phyloP scores from a whole-genome alignment of 2,113 vertebrate species.

The Pogona vitticeps region DNA sequence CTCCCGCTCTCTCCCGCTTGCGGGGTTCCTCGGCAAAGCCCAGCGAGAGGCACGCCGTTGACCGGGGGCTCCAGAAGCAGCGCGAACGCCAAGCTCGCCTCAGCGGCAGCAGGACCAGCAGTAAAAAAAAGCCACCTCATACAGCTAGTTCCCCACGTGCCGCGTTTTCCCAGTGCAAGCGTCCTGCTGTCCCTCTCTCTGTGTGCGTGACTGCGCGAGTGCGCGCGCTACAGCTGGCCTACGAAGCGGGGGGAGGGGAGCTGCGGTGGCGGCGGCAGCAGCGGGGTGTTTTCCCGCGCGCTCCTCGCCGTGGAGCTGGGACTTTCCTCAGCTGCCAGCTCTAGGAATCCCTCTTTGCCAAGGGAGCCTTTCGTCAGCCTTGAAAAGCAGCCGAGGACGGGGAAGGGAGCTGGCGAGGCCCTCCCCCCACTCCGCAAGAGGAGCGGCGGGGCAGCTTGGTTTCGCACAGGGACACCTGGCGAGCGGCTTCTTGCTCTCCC shows the following conservation, averaged over 20 bases:
- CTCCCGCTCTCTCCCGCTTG: neutral
- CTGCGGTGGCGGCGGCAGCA: neutral
- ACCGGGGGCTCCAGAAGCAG: too few relatives aligned
- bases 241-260: too few relatives aligned
- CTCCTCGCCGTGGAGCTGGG: neutral
- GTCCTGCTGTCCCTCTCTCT: neutral
- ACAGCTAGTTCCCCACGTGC: slow-evolving; percentile 67
- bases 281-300: neutral
- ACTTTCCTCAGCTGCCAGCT: slow-evolving; percentile 28
- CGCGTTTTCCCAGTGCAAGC: slow-evolving; percentile 47
- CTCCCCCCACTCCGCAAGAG: slow-evolving; percentile 12
- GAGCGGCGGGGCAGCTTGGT: neutral
- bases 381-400: neutral
- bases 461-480: neutral
- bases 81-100: slow-evolving; percentile 41
- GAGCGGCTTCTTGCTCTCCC: neutral
- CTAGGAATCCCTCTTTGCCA: slow-evolving; percentile 18
- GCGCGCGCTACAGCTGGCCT: neutral
- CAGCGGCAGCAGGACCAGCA: neutral
- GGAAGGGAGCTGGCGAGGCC: neutral
- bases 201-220: neutral
- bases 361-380: neutral
- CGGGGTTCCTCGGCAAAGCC: slow-evolving; percentile 27
- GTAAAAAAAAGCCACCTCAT: neutral
- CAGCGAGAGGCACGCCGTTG: slow-evolving; percentile 4